Percentiles rank a stretch among this genome's conserved stretches.
Evolutionary conservation across 2,888 invertebrate species (phyloP).

Genomic region (Lasioglossum leucozonium): DNA sequence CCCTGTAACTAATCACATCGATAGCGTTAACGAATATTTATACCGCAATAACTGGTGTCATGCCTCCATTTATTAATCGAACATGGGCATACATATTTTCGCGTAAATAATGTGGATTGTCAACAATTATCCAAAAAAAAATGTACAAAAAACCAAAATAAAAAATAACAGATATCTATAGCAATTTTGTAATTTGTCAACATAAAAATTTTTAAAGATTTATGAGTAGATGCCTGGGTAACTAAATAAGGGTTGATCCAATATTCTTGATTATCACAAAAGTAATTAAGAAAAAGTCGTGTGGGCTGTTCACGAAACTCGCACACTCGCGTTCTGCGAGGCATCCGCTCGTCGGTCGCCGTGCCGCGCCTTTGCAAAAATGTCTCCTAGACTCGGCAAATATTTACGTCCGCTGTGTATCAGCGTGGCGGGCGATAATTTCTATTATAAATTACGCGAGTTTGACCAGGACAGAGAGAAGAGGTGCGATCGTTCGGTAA

Average conservation of each 20-base stretch:
- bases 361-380: neutral
- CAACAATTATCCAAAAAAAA: no score
- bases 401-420: neutral
- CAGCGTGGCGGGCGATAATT: slow-evolving; percentile 24
- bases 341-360: neutral
- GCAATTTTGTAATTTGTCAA: no score
- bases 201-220: no score
- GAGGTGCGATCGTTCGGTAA: slow-evolving; percentile 56
- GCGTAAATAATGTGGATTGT: no score
- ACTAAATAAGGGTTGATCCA: neutral
- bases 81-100: no score
- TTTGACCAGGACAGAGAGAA: slow-evolving; percentile 51
- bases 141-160: no score
- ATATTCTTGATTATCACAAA: neutral
- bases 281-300: neutral
- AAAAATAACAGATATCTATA: no score
- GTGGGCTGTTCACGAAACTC: neutral
- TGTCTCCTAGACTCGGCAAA: neutral
- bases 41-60: neutral
- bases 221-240: neutral
- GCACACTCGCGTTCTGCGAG: no score
- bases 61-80: neutral
- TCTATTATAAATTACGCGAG: slow-evolving; percentile 49
- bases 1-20: neutral
- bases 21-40: neutral